These are phyloP conservation scores for Saimiri boliviensis DNA, from an alignment of 2,113 vertebrate species.

Conservation along the genomic window DNA sequence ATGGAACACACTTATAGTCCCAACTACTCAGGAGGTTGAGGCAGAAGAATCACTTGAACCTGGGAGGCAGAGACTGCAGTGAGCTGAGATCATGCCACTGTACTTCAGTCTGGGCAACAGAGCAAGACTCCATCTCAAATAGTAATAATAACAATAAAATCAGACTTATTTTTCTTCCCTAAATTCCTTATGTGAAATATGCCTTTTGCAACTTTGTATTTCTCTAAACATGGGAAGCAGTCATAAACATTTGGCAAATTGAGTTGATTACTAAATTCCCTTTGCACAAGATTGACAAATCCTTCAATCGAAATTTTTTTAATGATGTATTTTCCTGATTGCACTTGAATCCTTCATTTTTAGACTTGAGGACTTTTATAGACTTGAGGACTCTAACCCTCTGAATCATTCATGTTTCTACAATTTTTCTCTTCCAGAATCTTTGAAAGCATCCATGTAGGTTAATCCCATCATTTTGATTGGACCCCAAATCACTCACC, in stretches of 20 bases:
- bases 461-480: not conserved
- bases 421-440: not conserved
- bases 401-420: not conserved
- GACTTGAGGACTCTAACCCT: not conserved
- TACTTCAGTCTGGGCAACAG: no score
- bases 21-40: no score
- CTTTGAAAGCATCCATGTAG: not conserved
- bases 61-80: no score
- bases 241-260: not conserved
- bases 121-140: not conserved
- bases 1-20: no score
- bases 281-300: not conserved
- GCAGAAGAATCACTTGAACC: no score
- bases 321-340: not conserved
- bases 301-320: not conserved
- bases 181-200: not conserved
- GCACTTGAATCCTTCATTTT: not conserved
- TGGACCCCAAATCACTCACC: not conserved
- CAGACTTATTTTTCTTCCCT: not conserved
- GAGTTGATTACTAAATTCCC: not conserved
- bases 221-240: not conserved
- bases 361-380: not conserved
- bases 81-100: no score
- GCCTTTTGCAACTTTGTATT: not conserved
- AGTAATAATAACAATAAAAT: not conserved